Evolutionary conservation across 2,888 invertebrate species (phyloP).

Genomic region (Drosophila parthenogenetica): DNA sequence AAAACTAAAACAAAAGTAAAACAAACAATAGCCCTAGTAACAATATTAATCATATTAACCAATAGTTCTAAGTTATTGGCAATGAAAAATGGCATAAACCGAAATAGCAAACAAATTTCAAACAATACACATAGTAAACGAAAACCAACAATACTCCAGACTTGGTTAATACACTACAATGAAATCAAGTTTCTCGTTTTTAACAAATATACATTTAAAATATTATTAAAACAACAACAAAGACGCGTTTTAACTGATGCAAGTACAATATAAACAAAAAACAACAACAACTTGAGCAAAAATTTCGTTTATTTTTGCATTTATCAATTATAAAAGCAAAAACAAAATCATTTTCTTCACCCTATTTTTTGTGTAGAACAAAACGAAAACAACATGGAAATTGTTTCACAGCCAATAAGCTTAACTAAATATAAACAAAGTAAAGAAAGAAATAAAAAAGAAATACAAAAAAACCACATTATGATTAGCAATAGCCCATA

Average conservation of each 20-base stretch:
- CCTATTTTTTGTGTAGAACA: slow-evolving; percentile 44
- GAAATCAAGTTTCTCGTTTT: slow-evolving; percentile 74
- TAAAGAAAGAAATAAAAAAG: slow-evolving; percentile 1
- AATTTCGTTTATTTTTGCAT: slow-evolving; percentile 57
- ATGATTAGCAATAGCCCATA: slow-evolving; percentile 81
- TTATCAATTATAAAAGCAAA: slow-evolving; percentile 42
- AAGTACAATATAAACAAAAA: slow-evolving; percentile 74
- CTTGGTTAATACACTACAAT: slow-evolving; percentile 38
- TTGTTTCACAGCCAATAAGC: slow-evolving; percentile 72
- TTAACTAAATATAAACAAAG: slow-evolving; percentile 52
- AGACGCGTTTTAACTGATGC: slow-evolving; percentile 70
- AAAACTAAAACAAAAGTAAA: slow-evolving; percentile 21
- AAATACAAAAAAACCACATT: slow-evolving; percentile 50
- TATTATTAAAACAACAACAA: slow-evolving; percentile 49
- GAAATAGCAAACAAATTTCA: slow-evolving; percentile 43
- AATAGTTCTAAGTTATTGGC: slow-evolving; percentile 77
- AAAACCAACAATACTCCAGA: slow-evolving; percentile 28
- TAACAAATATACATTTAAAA: slow-evolving; percentile 50
- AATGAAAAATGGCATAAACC: slow-evolving; percentile 33
- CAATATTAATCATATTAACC: slow-evolving; percentile 74
- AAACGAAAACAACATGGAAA: slow-evolving; percentile 41
- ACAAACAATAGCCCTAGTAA: slow-evolving; percentile 65
- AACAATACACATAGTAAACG: slow-evolving; percentile 25
- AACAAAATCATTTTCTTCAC: slow-evolving; percentile 22
- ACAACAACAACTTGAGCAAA: slow-evolving; percentile 56